Evolutionary conservation across 2,797 vertebrate genomes (phyloP).

Genomic region (Brachymystax lenok): DNA sequence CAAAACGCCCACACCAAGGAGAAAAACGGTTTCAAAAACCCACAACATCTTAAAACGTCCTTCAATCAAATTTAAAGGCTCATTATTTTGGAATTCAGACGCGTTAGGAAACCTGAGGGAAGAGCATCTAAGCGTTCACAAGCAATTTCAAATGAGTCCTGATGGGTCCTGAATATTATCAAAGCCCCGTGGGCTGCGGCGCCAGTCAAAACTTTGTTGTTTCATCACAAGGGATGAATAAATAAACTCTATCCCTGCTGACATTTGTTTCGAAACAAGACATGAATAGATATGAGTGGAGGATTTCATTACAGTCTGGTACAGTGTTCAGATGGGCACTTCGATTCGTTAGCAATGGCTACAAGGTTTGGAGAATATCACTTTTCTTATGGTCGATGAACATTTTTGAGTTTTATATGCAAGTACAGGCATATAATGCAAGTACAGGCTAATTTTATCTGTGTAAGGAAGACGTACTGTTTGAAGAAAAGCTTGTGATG

Average conservation of each 20-base stretch:
- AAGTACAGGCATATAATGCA: slow-evolving; percentile 1
- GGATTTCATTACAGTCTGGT: slow-evolving; percentile 3
- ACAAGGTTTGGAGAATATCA: not conserved
- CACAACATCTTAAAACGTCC: slow-evolving; percentile 6
- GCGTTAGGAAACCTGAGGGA: not conserved
- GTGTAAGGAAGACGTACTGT: not conserved
- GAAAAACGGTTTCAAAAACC: too few relatives aligned
- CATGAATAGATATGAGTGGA: slow-evolving; percentile 28
- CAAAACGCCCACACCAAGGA: slow-evolving; percentile 26
- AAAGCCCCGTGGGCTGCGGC: slow-evolving; percentile 17
- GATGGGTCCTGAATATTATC: slow-evolving; percentile 36
- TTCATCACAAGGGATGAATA: slow-evolving; percentile 35
- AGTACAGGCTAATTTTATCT: not conserved
- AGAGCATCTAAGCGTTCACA: slow-evolving; percentile 2
- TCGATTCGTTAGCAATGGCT: not conserved
- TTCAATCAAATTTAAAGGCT: slow-evolving; percentile 25
- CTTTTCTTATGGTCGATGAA: not conserved
- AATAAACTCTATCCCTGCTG: slow-evolving; percentile 29
- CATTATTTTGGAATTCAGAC: slow-evolving; percentile 30
- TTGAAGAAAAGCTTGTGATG: not conserved
- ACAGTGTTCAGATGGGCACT: not conserved
- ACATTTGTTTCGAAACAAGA: slow-evolving; percentile 53
- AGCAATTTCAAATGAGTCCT: slow-evolving; percentile 28
- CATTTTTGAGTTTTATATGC: not conserved
- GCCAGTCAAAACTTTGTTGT: slow-evolving; percentile 18